These are phyloP conservation scores for Sinotaia quadrata DNA, from an alignment of 2,888 invertebrate genomes.

Conservation along the genomic window DNA sequence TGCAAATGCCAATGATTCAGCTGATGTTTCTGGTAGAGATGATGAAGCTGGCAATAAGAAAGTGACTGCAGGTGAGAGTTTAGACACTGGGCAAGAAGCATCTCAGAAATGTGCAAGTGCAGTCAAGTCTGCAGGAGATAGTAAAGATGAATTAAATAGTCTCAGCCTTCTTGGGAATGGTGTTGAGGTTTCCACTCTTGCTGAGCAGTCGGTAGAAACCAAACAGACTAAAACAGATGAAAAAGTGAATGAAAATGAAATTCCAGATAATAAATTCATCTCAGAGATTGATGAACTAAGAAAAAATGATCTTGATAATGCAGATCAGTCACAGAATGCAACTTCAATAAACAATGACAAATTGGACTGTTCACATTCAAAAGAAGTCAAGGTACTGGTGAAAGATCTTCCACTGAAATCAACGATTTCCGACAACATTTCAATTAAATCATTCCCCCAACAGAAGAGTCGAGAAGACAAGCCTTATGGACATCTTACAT, in stretches of 20 bases:
- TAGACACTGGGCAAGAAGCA: background rate
- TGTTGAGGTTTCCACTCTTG: too few relatives aligned
- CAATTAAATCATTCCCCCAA: background rate
- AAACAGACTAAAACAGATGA: too few relatives aligned
- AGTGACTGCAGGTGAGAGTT: background rate
- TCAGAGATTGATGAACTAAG: too few relatives aligned
- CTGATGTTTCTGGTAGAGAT: background rate
- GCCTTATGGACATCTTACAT: conserved; percentile 34
- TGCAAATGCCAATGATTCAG: background rate
- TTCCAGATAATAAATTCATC: too few relatives aligned
- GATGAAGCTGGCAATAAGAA: background rate
- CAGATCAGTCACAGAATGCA: background rate
- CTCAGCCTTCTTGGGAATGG: too few relatives aligned
- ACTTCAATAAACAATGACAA: background rate
- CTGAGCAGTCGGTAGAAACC: too few relatives aligned
- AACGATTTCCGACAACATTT: background rate
- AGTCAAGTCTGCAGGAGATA: too few relatives aligned
- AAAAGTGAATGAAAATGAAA: too few relatives aligned
- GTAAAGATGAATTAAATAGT: too few relatives aligned
- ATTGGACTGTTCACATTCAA: too few relatives aligned
- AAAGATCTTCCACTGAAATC: background rate
- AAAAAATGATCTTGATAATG: too few relatives aligned
- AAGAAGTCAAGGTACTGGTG: background rate
- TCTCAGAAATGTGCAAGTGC: background rate
- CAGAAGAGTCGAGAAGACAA: conserved; percentile 24